These are phyloP conservation scores for Machimus atricapillus DNA, from an alignment of 2,888 invertebrate genomes.

Conservation along the genomic window DNA sequence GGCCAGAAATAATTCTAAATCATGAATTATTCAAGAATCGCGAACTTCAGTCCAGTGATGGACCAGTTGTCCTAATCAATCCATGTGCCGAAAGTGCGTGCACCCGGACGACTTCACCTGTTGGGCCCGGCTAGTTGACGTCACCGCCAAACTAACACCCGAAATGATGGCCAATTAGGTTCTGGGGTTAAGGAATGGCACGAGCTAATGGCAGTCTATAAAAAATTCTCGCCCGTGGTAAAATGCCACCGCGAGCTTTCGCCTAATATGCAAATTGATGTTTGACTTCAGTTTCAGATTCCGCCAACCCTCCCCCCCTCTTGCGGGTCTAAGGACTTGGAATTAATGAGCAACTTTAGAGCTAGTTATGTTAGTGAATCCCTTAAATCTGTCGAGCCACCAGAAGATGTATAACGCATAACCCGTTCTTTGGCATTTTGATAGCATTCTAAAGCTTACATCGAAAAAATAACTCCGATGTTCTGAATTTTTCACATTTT, in stretches of 20 bases:
- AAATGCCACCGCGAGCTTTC: background rate
- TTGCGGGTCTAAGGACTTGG: background rate
- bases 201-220: background rate
- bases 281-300: background rate
- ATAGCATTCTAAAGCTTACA: background rate
- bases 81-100: background rate
- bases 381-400: background rate
- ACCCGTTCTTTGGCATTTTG: background rate
- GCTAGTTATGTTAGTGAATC: background rate
- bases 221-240: background rate
- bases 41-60: background rate
- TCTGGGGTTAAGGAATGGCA: background rate
- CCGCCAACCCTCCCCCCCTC: background rate
- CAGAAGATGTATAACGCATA: background rate
- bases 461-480: background rate
- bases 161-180: background rate
- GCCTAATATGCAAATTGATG: background rate
- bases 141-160: background rate
- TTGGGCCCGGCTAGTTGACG: background rate
- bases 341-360: background rate
- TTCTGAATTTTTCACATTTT: background rate
- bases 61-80: slow-evolving; percentile 18
- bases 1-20: slow-evolving; percentile 1
- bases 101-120: background rate
- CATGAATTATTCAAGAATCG: slow-evolving; percentile 5